phyloP scores from a whole-genome alignment of 2,888 invertebrate species.

The Torymus auratus region DNA sequence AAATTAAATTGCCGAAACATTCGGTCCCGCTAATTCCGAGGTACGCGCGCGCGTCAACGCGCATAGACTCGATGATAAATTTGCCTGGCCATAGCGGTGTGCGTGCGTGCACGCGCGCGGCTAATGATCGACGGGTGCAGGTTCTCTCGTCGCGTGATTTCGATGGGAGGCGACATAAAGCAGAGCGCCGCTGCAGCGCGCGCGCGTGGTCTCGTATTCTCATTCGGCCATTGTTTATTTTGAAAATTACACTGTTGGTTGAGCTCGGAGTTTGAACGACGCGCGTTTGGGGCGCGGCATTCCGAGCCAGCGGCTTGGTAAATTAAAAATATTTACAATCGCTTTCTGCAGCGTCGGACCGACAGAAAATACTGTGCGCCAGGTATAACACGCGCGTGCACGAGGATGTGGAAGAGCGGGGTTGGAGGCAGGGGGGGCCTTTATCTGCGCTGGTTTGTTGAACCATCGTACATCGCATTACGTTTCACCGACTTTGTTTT shows the following conservation, averaged over 20 bases:
- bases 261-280: neutral
- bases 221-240: constrained; percentile 47
- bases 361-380: constrained; percentile 12
- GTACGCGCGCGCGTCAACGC: neutral
- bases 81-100: constrained; percentile 31
- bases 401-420: no score
- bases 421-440: neutral
- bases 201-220: neutral
- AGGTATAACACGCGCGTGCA: no score
- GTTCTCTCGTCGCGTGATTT: constrained; percentile 18
- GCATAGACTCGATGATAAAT: constrained; percentile 14
- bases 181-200: neutral
- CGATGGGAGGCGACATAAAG: neutral
- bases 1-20: constrained; percentile 19
- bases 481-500: constrained; percentile 15
- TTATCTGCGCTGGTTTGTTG: constrained; percentile 27
- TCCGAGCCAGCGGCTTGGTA: constrained; percentile 48
- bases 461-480: constrained; percentile 24
- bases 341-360: constrained; percentile 19
- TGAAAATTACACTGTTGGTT: constrained; percentile 33
- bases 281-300: neutral
- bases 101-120: neutral
- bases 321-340: constrained; percentile 51
- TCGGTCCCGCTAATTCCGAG: neutral
- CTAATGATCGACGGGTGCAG: constrained; percentile 33